Conservation (phyloP, 2,113 vertebrate species). For the Gymnobelideus leadbeateri region DNA sequence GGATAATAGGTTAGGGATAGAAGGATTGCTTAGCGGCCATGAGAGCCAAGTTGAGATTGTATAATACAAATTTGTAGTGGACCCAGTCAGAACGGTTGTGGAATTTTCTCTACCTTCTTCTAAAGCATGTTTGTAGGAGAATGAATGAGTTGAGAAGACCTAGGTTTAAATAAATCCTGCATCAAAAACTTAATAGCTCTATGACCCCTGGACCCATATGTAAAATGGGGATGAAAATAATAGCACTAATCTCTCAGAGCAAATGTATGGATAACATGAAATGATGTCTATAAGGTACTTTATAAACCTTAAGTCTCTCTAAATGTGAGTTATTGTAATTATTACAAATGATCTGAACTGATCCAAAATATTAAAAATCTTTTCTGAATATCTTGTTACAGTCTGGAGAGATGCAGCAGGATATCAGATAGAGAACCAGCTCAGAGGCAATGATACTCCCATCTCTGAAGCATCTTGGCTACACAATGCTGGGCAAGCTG, state of each 20-base stretch:
- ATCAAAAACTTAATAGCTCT: not conserved
- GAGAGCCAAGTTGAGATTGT: not conserved
- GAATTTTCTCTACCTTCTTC: not conserved
- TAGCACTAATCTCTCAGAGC: not conserved
- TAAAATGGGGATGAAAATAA: not conserved
- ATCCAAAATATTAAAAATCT: not conserved
- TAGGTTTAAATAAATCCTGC: not conserved
- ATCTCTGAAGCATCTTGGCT: not conserved
- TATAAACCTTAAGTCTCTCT: not conserved
- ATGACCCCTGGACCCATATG: not conserved
- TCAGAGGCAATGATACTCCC: not conserved
- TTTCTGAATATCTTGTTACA: not conserved
- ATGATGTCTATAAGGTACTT: not conserved
- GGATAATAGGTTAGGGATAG: not conserved
- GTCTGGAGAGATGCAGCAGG: not conserved
- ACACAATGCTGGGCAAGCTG: not conserved
- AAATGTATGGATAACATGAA: not conserved
- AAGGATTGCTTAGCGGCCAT: not conserved
- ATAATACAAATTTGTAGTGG: not conserved
- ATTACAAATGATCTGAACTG: not conserved
- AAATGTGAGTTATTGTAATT: not conserved
- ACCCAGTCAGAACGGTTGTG: not conserved
- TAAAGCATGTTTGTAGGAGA: not conserved
- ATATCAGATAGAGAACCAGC: not conserved
- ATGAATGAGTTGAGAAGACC: not conserved